Base-by-base conservation (phyloP, 2,888 invertebrate species). In the Boloria selene region DNA sequence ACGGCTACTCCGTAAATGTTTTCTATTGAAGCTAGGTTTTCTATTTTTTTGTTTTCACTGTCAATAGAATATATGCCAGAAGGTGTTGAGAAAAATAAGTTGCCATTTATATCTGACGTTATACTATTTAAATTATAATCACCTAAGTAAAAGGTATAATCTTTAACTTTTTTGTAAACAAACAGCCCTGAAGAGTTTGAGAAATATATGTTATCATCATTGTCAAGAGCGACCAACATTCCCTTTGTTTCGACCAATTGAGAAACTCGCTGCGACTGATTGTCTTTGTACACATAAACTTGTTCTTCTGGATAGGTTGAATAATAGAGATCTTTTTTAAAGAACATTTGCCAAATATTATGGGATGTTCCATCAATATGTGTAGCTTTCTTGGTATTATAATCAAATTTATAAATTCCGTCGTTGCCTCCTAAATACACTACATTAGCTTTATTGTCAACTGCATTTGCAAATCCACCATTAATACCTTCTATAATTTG, bases 271-370 rank as follows among this genome's bases (percentile, higher is more conserved):
- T 71, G 42, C 13, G 56, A 49, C 10, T 47, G 31, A 22, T 73
- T 73, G 42, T 75, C 65, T 42, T 72, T 73, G 26, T 59, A 73
- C 1, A 72, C 44, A 55, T 74, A 74, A 5, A 71, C 68, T 14
- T 66, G 50, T 65, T 77, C 77, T 5, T 70, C 64, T 47, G 76
- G 73, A 51, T 82, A 87, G 0, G 77, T 80, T 1, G 86, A 82
- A 66, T 82, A 88, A 71, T 86, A 90, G 0, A 90, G 67, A n/a
- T 78, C 76, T 22, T 85, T 78, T 61, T 82, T 84, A 64, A 75
- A 85, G 63, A 87, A 89, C 75, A 90, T 74, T 74, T 90, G 88
- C 90, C 90, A 90, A 53, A 89, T 79, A 55, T 78, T 88, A 14
- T 73, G 58, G 5, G 73, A 69, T 0, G 76, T 79, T 0, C 78